Evolutionary conservation across 2,888 invertebrate species (phyloP).

Genomic region (Hyalella azteca): DNA sequence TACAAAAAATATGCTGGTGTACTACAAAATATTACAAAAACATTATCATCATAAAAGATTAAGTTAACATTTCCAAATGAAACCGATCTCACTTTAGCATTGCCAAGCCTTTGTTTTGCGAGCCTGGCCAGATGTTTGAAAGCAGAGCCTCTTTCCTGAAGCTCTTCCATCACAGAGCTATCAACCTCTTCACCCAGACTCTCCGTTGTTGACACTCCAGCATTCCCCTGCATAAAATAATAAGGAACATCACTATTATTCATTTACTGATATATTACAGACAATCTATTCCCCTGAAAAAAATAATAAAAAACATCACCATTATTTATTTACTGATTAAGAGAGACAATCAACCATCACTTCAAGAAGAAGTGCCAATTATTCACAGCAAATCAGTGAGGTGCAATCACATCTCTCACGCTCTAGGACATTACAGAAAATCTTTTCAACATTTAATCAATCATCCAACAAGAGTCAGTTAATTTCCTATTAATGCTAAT

Average conservation of each 20-base stretch:
- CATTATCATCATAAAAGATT: too few relatives aligned
- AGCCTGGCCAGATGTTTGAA: background rate
- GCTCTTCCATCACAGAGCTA: conserved; percentile 9
- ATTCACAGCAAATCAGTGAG: too few relatives aligned
- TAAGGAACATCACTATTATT: background rate
- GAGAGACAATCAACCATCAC: background rate
- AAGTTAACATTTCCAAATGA: too few relatives aligned
- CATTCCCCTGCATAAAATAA: background rate
- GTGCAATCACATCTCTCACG: too few relatives aligned
- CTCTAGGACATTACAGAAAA: too few relatives aligned
- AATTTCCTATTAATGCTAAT: too few relatives aligned
- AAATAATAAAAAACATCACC: background rate
- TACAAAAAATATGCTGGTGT: too few relatives aligned
- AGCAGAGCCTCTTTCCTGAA: background rate
- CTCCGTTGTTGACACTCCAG: background rate
- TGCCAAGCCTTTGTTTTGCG: background rate
- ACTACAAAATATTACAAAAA: too few relatives aligned
- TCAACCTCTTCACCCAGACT: background rate
- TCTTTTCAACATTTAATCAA: too few relatives aligned
- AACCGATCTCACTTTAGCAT: background rate
- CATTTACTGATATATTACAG: background rate
- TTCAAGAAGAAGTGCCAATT: background rate
- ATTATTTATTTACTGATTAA: background rate
- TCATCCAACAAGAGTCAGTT: too few relatives aligned
- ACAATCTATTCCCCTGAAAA: background rate